These are phyloP conservation scores for Arremon brunneinucha DNA, from an alignment of 2,797 vertebrate species.

Conservation along the genomic window DNA sequence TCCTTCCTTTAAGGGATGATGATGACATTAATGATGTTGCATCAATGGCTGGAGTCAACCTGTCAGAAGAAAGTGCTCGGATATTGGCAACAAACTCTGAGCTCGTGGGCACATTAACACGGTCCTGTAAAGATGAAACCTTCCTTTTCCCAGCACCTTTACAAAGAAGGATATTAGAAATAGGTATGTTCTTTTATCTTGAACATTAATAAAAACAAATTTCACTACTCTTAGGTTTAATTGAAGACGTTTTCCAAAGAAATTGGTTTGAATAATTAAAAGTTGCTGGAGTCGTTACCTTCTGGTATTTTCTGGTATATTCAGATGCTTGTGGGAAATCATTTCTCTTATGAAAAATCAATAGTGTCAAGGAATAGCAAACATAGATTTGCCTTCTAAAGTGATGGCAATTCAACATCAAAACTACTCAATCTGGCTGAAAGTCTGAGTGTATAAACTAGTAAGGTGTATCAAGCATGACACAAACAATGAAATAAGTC, in stretches of 20 bases:
- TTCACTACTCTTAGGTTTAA: neutral
- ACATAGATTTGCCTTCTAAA: neutral
- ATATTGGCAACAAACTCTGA: constrained; percentile 94
- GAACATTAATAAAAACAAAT: neutral
- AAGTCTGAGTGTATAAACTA: neutral
- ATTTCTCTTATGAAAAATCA: neutral
- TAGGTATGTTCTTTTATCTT: constrained; percentile 74
- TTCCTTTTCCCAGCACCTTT: constrained; percentile 86
- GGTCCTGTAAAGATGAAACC: constrained; percentile 91
- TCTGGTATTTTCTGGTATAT: neutral
- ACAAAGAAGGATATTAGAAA: constrained; percentile 88
- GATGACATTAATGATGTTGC: constrained; percentile 96
- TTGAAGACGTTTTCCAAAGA: neutral
- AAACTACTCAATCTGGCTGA: neutral
- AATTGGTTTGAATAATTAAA: neutral
- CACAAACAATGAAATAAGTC: neutral
- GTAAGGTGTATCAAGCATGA: neutral
- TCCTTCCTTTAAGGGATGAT: constrained; percentile 82
- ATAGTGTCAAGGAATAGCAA: neutral
- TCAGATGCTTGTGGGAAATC: neutral
- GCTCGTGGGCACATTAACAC: constrained; percentile 88
- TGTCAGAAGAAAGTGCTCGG: constrained; percentile 91
- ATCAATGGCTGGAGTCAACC: constrained; percentile 94
- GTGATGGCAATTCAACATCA: neutral
- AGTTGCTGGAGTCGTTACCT: neutral